Percentiles rank a stretch among this genome's conserved stretches.
Conservation (phyloP, 1,140 invertebrate genomes). For the Lepidurus apus region DNA sequence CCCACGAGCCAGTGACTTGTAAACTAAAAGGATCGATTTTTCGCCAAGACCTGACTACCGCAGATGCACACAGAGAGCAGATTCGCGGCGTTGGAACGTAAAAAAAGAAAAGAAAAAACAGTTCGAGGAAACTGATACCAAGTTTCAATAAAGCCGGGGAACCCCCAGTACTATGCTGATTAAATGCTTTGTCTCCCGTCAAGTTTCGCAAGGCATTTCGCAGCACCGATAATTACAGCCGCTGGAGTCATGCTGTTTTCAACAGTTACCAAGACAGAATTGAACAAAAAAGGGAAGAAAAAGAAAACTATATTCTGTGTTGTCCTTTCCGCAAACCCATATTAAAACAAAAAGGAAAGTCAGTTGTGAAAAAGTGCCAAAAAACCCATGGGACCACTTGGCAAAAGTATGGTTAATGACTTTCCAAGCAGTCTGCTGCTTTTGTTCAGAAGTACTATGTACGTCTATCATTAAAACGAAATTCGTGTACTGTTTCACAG, state of each 20-base stretch:
- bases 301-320: no score
- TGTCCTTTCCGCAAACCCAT: no score
- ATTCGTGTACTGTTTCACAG: neutral
- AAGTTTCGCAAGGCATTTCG: neutral
- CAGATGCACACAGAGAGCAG: neutral
- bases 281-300: no score
- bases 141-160: neutral
- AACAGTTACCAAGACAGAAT: no score
- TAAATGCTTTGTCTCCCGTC: neutral
- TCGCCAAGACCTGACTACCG: conserved; percentile 9
- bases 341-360: no score
- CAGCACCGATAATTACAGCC: neutral
- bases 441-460: no score
- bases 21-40: neutral
- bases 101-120: neutral
- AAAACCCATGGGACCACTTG: no score
- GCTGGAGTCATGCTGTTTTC: neutral
- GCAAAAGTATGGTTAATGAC: no score
- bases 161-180: neutral
- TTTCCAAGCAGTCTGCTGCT: no score
- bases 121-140: neutral
- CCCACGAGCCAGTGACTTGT: neutral
- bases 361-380: no score
- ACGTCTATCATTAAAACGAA: no score
- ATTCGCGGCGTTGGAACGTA: neutral